phyloP scores from a whole-genome alignment of 1,140 invertebrate species.

The Palaemon carinicauda region DNA sequence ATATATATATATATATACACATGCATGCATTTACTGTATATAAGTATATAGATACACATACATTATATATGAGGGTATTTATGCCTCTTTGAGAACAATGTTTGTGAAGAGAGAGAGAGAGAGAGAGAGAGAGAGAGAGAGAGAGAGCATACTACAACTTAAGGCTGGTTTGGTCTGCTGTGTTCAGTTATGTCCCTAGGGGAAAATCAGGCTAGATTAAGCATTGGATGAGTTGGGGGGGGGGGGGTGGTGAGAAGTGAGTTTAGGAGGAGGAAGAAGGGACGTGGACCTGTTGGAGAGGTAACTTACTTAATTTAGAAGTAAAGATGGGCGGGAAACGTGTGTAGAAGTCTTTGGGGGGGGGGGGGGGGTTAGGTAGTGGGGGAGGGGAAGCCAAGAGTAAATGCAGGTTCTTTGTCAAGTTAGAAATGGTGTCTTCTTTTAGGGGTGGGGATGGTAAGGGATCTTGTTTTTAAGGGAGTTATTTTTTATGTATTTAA shows the following conservation, averaged over 20 bases:
- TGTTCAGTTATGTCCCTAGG: neutral
- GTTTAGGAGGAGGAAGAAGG: neutral
- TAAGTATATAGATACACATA: neutral
- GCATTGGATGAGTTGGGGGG: neutral
- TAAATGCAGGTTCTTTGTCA: neutral
- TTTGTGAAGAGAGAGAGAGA: conserved; percentile 9
- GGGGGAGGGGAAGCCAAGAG: neutral
- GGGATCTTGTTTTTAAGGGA: neutral
- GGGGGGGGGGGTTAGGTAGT: neutral
- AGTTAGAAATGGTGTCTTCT: no score
- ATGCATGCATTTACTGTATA: no score
- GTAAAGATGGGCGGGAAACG: neutral
- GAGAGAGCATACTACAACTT: neutral
- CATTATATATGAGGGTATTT: no score
- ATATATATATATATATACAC: no score
- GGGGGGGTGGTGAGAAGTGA: neutral
- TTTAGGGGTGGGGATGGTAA: neutral
- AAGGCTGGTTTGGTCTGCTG: neutral
- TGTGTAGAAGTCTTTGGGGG: neutral
- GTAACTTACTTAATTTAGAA: no score
- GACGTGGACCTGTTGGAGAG: neutral
- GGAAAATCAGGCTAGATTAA: neutral
- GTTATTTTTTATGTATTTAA: no score
- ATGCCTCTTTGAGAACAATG: no score
- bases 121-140: neutral